Base-by-base conservation (phyloP, 1,140 invertebrate genomes). In the Cheumatopsyche charites region DNA sequence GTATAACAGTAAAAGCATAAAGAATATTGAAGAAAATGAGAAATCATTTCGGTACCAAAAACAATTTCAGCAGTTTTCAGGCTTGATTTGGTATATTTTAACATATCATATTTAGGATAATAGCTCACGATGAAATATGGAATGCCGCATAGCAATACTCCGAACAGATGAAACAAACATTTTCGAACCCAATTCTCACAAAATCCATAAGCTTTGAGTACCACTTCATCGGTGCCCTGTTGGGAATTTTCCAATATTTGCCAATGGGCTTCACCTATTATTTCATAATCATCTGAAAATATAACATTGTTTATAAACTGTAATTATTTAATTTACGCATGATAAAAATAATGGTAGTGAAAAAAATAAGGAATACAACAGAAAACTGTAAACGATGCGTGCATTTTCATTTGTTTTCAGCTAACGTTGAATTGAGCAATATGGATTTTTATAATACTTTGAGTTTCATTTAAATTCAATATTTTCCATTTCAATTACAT, bases 61-160 rank as follows among this genome's bases (percentile, higher is more conserved):
- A 87, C 79, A 55, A 82, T 62, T 47, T 83, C 79, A 76, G 86
- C 86, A 72, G 75, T 79, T 81, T 80, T 82, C 75, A 87, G 80
- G 77, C 80, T 80, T 79, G 83, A 84, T 82, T 84, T 85, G 77
- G 79, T 77, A 76, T 83, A 87, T 79, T 83, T 84, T 69, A 83
- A 79, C 45, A 77, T 79, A 70, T 81, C 82, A 72, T 82, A 80
- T 26, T 79, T 79, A 13, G 85, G 85, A 82, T 85, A 86, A 73
- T 82, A 85, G 67, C 79, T 79, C 70, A 85, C 77, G 62, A 82
- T 77, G 73, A 86, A 82, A 79, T 87, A 87, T 23, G 85, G 85
- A 71, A 86, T 74, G 49, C 84, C 84, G 77, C 82, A 80, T 73
- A 85, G 78, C 72, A 82, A 73, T 73, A 85, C 76, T 74, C 80